A percentile compares a stretch with the other conserved stretches of the same genome.
phyloP scores from a whole-genome alignment of 2,113 vertebrate species.

The Cathartes aura region DNA sequence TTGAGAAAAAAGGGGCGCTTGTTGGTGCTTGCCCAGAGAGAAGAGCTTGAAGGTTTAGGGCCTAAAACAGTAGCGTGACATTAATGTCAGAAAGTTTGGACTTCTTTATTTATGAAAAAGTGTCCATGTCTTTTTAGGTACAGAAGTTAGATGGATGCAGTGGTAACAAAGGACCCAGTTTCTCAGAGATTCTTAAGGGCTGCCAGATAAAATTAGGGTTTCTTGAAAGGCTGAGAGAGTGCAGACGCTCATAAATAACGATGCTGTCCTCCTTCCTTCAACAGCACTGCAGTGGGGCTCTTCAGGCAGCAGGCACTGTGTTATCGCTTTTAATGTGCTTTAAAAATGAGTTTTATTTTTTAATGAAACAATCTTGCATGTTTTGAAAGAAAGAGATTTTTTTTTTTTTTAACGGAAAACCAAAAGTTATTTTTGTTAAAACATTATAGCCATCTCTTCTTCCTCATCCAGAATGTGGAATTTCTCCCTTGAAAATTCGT shows the following conservation, averaged over 20 bases:
- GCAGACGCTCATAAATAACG: slow-evolving; percentile 66
- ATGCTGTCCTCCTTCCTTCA: slow-evolving; percentile 66
- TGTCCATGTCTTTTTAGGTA: slow-evolving; percentile 10
- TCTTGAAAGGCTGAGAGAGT: slow-evolving; percentile 68
- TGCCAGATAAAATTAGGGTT: slow-evolving; percentile 69
- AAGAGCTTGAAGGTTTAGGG: neutral
- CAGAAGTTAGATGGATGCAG: slow-evolving; percentile 29
- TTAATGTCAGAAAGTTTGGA: slow-evolving; percentile 1
- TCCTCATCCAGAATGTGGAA: neutral
- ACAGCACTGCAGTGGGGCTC: neutral
- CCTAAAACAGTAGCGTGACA: neutral
- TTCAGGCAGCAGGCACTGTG: slow-evolving; percentile 22
- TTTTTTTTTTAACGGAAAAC: neutral
- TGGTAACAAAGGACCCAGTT: slow-evolving; percentile 31
- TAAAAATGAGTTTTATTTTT: neutral
- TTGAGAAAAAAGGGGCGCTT: neutral
- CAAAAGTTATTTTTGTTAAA: neutral
- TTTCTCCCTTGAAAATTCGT: neutral
- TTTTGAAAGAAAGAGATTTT: neutral
- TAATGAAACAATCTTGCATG: neutral
- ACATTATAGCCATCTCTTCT: neutral
- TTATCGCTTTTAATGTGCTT: neutral
- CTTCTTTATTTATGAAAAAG: slow-evolving; percentile 20
- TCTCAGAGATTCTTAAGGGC: slow-evolving; percentile 55
- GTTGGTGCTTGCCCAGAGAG: neutral